phyloP scores from a whole-genome alignment of 2,888 invertebrate species.

The Cephus rjabovi region DNA sequence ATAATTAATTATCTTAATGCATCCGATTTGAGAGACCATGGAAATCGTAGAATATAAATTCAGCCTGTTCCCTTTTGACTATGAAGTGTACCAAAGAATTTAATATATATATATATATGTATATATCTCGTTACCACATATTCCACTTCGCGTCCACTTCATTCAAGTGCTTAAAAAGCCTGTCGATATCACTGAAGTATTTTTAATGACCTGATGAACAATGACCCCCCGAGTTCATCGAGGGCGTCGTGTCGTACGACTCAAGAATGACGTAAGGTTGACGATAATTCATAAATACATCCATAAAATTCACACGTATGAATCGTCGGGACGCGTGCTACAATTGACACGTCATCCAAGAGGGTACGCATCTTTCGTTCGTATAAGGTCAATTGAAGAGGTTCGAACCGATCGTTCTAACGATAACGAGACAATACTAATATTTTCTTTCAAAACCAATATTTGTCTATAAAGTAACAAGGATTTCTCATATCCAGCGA shows the following conservation, averaged over 20 bases:
- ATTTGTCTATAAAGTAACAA: background rate
- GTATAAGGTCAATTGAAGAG: constrained; percentile 56
- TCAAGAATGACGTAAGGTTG: constrained; percentile 32
- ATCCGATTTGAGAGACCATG: constrained; percentile 41
- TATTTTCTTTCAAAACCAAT: background rate
- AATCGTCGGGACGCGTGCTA: constrained; percentile 59
- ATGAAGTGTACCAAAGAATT: background rate
- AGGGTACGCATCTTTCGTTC: constrained; percentile 47
- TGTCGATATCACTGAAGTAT: background rate
- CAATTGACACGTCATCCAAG: constrained; percentile 55
- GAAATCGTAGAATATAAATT: background rate
- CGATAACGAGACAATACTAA: background rate
- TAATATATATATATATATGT: too few species aligned
- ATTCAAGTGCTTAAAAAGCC: background rate
- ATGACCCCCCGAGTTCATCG: background rate
- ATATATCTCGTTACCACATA: background rate
- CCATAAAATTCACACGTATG: constrained; percentile 41
- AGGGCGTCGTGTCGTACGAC: constrained; percentile 1
- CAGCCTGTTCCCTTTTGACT: background rate
- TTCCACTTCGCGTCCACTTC: background rate
- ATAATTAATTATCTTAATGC: constrained; percentile 60
- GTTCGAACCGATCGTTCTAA: constrained; percentile 47
- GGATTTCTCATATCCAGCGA: background rate
- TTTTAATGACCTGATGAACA: background rate
- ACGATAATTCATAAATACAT: constrained; percentile 50